A percentile compares a stretch with the other conserved stretches of the same genome.
These are phyloP conservation scores for Apotomis betuletana DNA, from an alignment of 2,888 invertebrate species.

Conservation along the genomic window DNA sequence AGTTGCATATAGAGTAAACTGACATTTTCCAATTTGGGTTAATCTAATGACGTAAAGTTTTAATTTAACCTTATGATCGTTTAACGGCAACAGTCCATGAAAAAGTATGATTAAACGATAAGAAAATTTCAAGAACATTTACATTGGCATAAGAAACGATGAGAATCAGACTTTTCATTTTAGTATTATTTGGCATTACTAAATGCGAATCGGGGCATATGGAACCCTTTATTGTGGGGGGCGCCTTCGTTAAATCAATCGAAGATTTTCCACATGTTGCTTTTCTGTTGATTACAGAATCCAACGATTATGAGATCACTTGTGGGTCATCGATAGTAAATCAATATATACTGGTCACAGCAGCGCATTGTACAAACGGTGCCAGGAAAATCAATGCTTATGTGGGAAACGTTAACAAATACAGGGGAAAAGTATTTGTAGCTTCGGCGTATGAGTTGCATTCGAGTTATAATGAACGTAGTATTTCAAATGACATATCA, in stretches of 20 bases:
- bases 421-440: background rate
- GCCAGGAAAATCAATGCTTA: background rate
- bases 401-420: background rate
- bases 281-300: background rate
- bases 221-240: slow-evolving; percentile 12
- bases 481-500: background rate
- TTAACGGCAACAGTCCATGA: background rate
- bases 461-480: background rate
- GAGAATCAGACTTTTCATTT: slow-evolving; percentile 1
- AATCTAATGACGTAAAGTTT: background rate
- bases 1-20: no score
- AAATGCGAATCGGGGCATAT: background rate
- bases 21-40: background rate
- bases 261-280: slow-evolving; percentile 9
- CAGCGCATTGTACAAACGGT: background rate
- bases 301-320: background rate
- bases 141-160: background rate
- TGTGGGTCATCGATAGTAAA: slow-evolving; percentile 13
- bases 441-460: background rate
- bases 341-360: slow-evolving; percentile 5
- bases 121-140: background rate
- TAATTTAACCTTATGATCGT: slow-evolving; percentile 14
- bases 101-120: slow-evolving; percentile 13
- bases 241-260: background rate
- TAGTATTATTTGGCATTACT: slow-evolving; percentile 2